A percentile compares a stretch with the other conserved stretches of the same genome.
Conservation (phyloP, 2,113 vertebrate species). For the Chaenogobius annularis region DNA sequence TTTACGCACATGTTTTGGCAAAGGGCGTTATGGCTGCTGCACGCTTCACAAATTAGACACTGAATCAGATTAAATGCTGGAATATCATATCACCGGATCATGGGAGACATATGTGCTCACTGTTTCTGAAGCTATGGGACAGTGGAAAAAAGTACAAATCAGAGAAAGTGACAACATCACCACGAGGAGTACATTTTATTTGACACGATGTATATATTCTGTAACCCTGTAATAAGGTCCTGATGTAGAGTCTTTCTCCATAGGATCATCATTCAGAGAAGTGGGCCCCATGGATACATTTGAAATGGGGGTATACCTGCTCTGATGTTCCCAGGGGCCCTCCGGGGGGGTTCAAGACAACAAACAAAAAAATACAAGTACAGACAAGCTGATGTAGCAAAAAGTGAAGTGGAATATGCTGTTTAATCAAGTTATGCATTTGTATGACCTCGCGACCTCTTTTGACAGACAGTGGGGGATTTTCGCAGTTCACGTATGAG, state of each 20-base stretch:
- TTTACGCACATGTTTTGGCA: slow-evolving; percentile 27
- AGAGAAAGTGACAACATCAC: slow-evolving; percentile 59
- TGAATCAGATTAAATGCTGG: slow-evolving; percentile 42
- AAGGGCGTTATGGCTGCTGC: slow-evolving; percentile 20
- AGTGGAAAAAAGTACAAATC: slow-evolving; percentile 46
- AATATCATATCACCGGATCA: slow-evolving; percentile 36
- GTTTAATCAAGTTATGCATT: slow-evolving; percentile 47
- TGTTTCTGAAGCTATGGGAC: slow-evolving; percentile 36
- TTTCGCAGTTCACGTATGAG: slow-evolving; percentile 31
- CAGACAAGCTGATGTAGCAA: slow-evolving; percentile 46
- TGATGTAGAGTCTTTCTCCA: slow-evolving; percentile 39
- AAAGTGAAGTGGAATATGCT: slow-evolving; percentile 38
- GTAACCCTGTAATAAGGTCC: slow-evolving; percentile 58
- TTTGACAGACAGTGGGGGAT: slow-evolving; percentile 41
- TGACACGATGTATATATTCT: slow-evolving; percentile 51
- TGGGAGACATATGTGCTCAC: slow-evolving; percentile 35
- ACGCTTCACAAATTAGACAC: slow-evolving; percentile 26
- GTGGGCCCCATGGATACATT: slow-evolving; percentile 42
- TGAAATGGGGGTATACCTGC: slow-evolving; percentile 53
- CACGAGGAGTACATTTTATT: slow-evolving; percentile 29
- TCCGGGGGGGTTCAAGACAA: slow-evolving; percentile 6
- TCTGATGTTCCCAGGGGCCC: slow-evolving; percentile 22
- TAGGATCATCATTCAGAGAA: slow-evolving; percentile 24
- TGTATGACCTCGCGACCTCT: slow-evolving; percentile 26
- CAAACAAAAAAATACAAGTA: slow-evolving; percentile 20